A percentile compares a stretch with the other conserved stretches of the same genome.
phyloP scores from a whole-genome alignment of 2,888 invertebrate genomes.

The Amiota communis region DNA sequence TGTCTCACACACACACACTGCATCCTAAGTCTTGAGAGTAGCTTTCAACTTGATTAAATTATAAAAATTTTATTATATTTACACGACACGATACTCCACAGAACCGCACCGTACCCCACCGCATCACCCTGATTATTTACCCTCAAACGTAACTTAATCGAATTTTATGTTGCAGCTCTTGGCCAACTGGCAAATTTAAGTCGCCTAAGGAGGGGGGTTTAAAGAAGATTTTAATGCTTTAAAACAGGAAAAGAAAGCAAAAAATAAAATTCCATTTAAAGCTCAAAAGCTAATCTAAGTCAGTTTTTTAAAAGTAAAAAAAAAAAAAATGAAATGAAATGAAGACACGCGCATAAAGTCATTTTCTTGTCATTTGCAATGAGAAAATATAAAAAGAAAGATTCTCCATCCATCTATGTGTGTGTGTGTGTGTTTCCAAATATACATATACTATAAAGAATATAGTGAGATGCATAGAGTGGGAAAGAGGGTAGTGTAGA shows the following conservation, averaged over 20 bases:
- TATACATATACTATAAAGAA: no score
- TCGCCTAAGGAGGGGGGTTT: no score
- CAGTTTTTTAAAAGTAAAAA: neutral
- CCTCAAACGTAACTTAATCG: conserved; percentile 41
- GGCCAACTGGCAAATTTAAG: no score
- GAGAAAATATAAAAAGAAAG: no score
- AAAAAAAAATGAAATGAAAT: neutral
- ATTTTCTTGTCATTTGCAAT: conserved; percentile 7
- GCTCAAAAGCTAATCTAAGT: neutral
- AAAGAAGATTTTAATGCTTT: no score
- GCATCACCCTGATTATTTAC: no score
- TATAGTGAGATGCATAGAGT: no score
- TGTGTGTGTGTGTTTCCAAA: no score
- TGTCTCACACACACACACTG: no score
- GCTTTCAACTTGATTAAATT: conserved; percentile 65
- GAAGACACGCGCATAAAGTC: conserved; percentile 9
- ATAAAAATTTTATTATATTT: conserved; percentile 61
- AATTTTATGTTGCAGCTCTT: conserved; percentile 39
- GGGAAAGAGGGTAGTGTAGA: no score
- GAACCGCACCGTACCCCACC: no score
- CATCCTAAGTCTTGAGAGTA: conserved; percentile 12
- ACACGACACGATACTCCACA: conserved; percentile 31
- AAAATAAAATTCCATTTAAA: neutral
- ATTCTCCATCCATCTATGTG: neutral
- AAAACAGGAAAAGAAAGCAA: no score